A percentile compares a stretch with the other conserved stretches of the same genome.
Conservation (phyloP, 2,113 vertebrate genomes). For the Paracanthobrama guichenoti region DNA sequence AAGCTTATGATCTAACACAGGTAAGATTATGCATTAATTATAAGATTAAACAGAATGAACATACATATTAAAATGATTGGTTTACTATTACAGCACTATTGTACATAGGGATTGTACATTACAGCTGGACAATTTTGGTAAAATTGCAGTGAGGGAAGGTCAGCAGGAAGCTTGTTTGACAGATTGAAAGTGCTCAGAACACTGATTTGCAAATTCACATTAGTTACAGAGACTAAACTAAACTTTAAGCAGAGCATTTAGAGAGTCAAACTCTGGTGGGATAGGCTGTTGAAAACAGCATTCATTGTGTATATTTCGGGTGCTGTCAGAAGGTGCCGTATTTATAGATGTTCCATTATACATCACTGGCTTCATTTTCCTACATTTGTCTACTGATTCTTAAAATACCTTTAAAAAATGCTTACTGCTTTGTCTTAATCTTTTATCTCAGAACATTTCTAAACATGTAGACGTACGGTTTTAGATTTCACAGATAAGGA, state of each 20-base stretch:
- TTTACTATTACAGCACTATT: neutral
- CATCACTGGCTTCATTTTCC: conserved; percentile 35
- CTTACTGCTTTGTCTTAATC: conserved; percentile 21
- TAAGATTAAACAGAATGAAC: neutral
- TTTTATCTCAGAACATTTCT: conserved; percentile 12
- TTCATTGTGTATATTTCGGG: conserved; percentile 34
- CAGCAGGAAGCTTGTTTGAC: neutral
- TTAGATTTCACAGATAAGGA: neutral
- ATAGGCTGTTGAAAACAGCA: conserved; percentile 13
- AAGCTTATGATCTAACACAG: neutral
- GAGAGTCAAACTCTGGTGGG: conserved; percentile 24
- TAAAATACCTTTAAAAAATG: conserved; percentile 20
- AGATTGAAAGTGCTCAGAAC: neutral
- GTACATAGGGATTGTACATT: neutral
- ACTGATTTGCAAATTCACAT: neutral
- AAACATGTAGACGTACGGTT: neutral
- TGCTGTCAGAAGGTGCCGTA: conserved; percentile 36
- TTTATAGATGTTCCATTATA: conserved; percentile 39
- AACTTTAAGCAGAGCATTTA: conserved; percentile 29
- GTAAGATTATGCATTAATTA: neutral
- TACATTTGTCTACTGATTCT: conserved; percentile 47
- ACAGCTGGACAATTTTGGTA: neutral
- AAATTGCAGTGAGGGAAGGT: neutral
- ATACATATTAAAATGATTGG: neutral
- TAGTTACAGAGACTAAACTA: neutral